Conservation (phyloP, 2,113 vertebrate genomes). For the Tapirus terrestris region DNA sequence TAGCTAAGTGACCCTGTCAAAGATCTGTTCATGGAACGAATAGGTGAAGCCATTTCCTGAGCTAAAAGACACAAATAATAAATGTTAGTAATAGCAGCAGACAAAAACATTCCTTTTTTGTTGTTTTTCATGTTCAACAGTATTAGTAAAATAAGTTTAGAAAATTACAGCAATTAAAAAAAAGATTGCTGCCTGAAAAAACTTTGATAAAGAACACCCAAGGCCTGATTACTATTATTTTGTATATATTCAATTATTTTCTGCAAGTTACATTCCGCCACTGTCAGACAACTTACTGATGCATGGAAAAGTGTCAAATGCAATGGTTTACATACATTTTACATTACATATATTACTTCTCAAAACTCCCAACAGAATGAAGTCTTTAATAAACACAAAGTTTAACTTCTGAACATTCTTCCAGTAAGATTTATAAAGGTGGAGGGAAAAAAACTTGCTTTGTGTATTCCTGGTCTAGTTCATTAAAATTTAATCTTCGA, state of each 20-base stretch:
- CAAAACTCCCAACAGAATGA: slow-evolving; percentile 53
- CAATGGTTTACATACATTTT: slow-evolving; percentile 71
- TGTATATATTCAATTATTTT: slow-evolving; percentile 75
- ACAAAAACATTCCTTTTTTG: slow-evolving; percentile 81
- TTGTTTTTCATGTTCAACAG: slow-evolving; percentile 75
- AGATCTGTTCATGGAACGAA: slow-evolving; percentile 81
- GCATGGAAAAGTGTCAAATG: slow-evolving; percentile 66
- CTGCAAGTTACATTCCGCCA: slow-evolving; percentile 84
- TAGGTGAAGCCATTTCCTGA: slow-evolving; percentile 88
- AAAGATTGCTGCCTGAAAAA: slow-evolving; percentile 69
- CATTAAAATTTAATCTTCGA: slow-evolving; percentile 1
- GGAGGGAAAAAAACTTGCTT: background rate
- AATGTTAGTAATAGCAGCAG: slow-evolving; percentile 88
- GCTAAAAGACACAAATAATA: slow-evolving; percentile 87
- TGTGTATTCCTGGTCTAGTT: slow-evolving; percentile 23
- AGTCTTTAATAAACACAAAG: slow-evolving; percentile 53
- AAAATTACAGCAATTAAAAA: slow-evolving; percentile 81
- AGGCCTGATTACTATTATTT: slow-evolving; percentile 78
- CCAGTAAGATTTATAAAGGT: slow-evolving; percentile 33
- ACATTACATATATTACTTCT: slow-evolving; percentile 62
- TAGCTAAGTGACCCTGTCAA: slow-evolving; percentile 85
- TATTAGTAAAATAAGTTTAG: slow-evolving; percentile 84
- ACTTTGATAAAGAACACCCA: slow-evolving; percentile 68
- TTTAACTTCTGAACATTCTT: slow-evolving; percentile 67
- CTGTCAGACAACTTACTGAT: slow-evolving; percentile 79